Evolutionary conservation across 2,113 vertebrate species (phyloP).

Genomic region (Lasiurus cinereus): DNA sequence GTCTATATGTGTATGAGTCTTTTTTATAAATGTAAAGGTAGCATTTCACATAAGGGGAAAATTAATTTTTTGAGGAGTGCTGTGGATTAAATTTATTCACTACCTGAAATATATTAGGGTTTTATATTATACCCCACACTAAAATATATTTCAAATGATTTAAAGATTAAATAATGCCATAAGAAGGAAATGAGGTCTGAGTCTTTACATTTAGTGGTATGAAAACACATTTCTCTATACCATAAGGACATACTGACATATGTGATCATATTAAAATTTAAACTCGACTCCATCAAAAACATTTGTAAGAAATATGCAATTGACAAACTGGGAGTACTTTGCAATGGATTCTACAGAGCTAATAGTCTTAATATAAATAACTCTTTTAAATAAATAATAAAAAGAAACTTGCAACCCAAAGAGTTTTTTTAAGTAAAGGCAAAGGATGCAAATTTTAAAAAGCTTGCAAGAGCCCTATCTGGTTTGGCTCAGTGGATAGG

Average conservation of each 20-base stretch:
- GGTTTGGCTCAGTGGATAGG: no score
- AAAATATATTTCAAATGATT: slow-evolving; percentile 57
- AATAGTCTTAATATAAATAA: slow-evolving; percentile 14
- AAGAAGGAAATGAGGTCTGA: slow-evolving; percentile 64
- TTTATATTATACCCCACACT: slow-evolving; percentile 15
- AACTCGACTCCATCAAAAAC: slow-evolving; percentile 12
- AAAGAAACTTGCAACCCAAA: slow-evolving; percentile 3
- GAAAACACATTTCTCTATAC: slow-evolving; percentile 43
- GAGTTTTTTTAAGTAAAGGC: slow-evolving; percentile 38
- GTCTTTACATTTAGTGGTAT: slow-evolving; percentile 49
- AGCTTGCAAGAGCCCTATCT: not conserved
- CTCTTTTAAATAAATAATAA: slow-evolving; percentile 27
- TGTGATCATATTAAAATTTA: slow-evolving; percentile 36
- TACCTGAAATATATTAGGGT: slow-evolving; percentile 19
- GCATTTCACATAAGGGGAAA: slow-evolving; percentile 33
- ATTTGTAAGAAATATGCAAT: not conserved
- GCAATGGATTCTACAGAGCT: not conserved
- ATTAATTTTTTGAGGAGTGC: slow-evolving; percentile 58
- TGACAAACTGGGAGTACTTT: not conserved
- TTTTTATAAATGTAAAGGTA: slow-evolving; percentile 3
- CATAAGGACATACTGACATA: not conserved
- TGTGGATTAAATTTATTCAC: slow-evolving; percentile 53
- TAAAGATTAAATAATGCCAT: slow-evolving; percentile 53
- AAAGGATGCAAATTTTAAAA: not conserved
- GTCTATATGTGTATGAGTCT: not conserved